Percentiles rank a stretch among this genome's conserved stretches.
Conservation (phyloP, 2,113 vertebrate species). For the Sigmodon hispidus region DNA sequence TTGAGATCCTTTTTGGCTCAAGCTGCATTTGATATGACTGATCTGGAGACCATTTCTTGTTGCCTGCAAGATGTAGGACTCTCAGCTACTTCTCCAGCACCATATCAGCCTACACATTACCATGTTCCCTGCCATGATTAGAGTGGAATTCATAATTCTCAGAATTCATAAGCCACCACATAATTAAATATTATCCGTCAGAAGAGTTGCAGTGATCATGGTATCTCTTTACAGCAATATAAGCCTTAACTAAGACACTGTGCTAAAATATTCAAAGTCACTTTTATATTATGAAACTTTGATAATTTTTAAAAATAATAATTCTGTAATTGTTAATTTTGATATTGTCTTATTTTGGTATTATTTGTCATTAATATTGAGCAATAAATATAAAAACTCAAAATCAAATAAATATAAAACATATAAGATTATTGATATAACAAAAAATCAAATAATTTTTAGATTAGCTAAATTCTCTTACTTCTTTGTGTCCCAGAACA, state of each 20-base stretch:
- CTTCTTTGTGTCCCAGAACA: not conserved
- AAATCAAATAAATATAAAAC: not conserved
- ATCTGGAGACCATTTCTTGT: too few species aligned
- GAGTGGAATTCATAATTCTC: too few species aligned
- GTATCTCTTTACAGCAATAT: not conserved
- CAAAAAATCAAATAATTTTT: not conserved
- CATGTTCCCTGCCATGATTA: too few species aligned
- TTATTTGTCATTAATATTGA: not conserved
- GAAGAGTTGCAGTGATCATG: too few species aligned
- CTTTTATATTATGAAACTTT: not conserved
- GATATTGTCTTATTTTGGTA: not conserved
- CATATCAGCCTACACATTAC: too few species aligned
- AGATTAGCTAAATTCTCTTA: not conserved
- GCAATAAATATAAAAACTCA: not conserved
- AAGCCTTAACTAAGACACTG: not conserved
- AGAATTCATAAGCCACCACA: too few species aligned
- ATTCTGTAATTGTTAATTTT: not conserved
- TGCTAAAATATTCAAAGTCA: not conserved
- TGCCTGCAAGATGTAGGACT: too few species aligned
- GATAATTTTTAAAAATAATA: not conserved
- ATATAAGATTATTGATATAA: not conserved
- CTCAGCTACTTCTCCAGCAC: too few species aligned
- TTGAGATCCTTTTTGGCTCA: too few species aligned
- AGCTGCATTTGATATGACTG: too few species aligned
- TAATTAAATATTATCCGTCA: too few species aligned